These are phyloP conservation scores for Aradophagus sp. DNA, from an alignment of 1,140 invertebrate species.

Conservation along the genomic window DNA sequence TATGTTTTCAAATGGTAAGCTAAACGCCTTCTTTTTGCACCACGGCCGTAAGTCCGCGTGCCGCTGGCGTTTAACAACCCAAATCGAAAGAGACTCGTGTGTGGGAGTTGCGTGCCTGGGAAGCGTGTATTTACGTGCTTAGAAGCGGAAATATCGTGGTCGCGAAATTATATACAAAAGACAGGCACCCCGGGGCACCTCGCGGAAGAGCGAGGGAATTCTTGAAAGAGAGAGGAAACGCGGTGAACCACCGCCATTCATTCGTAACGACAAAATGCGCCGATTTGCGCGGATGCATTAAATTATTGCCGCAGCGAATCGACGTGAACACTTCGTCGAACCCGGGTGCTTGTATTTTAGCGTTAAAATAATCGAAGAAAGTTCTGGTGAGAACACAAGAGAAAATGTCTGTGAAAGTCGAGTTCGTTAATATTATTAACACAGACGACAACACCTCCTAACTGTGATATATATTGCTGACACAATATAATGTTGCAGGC, in stretches of 20 bases:
- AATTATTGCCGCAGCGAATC: constrained; percentile 62
- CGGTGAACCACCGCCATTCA: constrained; percentile 55
- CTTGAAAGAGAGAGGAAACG: constrained; percentile 36
- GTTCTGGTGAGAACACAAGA: too few relatives aligned
- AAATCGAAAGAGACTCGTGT: too few relatives aligned
- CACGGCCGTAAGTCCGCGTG: neutral
- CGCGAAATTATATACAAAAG: constrained; percentile 46
- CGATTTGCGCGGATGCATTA: constrained; percentile 56
- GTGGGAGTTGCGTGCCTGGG: constrained; percentile 25
- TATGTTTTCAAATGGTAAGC: too few relatives aligned
- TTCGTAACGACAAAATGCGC: constrained; percentile 40
- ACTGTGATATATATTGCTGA: too few relatives aligned
- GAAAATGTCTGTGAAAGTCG: too few relatives aligned
- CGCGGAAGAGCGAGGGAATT: constrained; percentile 23
- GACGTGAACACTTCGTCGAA: constrained; percentile 18
- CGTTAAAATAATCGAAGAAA: constrained; percentile 4
- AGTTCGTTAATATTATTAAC: too few relatives aligned
- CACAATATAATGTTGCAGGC: too few relatives aligned
- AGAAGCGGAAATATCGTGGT: constrained; percentile 37
- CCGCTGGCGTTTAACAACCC: constrained; percentile 15
- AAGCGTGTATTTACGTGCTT: constrained; percentile 44
- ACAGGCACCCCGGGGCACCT: constrained; percentile 13
- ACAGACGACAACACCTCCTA: too few relatives aligned
- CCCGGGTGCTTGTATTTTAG: constrained; percentile 8
- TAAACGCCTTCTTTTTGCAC: constrained; percentile 44